Base-by-base conservation (phyloP, 2,113 vertebrate genomes). In the Morone saxatilis region DNA sequence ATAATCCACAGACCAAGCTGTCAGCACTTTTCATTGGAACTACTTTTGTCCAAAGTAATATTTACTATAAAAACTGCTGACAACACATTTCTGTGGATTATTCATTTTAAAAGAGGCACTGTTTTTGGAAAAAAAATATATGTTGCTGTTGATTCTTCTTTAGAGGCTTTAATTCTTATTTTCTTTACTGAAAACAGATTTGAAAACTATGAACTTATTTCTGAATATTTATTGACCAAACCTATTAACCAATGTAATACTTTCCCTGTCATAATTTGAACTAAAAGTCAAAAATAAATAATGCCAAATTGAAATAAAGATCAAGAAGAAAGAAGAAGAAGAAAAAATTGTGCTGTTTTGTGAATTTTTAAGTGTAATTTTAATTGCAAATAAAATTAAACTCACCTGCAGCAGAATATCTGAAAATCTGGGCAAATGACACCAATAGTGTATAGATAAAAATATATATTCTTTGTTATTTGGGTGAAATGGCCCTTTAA, bases 1-100 rank as follows among this genome's bases (percentile, higher is more conserved):
- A 83, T 71, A 71, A 83, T 78, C 63, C 83, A 38, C 67, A 31
- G 20, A n/a, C 38, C 2, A 40, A 17, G 4, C 11, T 63, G 47
- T 67, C 70, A 75, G 59, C 57, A 65, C 25, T 76, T 76, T 70
- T 62, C 11, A 19, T 1, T 63, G 57, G 12, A 71, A 10, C n/a
- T 7, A 40, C 59, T 66, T 71, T 70, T 0, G 4, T 43, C 17
- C 22, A 51, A 56, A 74, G 22, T 54, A 61, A 51, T 40, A 19
- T 7, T 38, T 13, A 45, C 14, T 17, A 19, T 8, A 36, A 41
- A 62, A 54, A 25, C 31, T 48, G 62, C 43, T 54, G 22, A 60
- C 56, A 51, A 43, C 8, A 14, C 17, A 10, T 62, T 54, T 78
- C 19, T 74, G 1, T 65, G 59, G 71, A 65, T 80, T 51, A 41